Base-by-base conservation (phyloP, 1,140 invertebrate species). In the Drosophila mayri region DNA sequence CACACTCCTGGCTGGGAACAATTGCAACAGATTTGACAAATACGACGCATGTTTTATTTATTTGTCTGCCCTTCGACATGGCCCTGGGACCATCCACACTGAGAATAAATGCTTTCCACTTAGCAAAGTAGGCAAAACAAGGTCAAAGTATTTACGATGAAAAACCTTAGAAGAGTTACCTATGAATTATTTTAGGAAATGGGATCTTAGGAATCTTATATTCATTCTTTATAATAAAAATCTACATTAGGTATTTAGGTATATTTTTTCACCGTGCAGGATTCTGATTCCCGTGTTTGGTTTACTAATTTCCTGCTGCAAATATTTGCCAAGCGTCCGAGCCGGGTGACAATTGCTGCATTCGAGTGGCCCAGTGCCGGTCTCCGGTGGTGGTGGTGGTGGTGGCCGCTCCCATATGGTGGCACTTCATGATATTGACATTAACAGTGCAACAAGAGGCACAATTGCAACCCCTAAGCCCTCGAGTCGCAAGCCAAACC, bases 401-500 rank as follows among this genome's bases (percentile, higher is more conserved):
- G 40, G 63, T 50, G 41, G 43, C 44, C 61, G 44, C 57, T 65
- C 32, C 66, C 83, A 86, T 79, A 87, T 82, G 83, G 57, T 30
- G 38, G 70, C 79, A 87, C 77, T 90, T 88, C 79, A 88, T 90
- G 84, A 79, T 88, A 90, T 90, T 88, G 84, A 88, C 84, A 88
- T 90, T 84, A 90, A 30, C 25, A 76, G 73, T 84, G 76, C 75
- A 44, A 22, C 35, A 14, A 37, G 32, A 32, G 38, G 30, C 32
- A 28, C 22, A 46, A 46, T 59, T 77, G 76, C 79, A 81, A 81
- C 83, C 83, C 84, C 79, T 76, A 66, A 86, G 61, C 60, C 61
- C n/a, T 37, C 32, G 20, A 14, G 20, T 18, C 20, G 38, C 57
- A 61, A 18, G 20, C 20, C 57, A n/a, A 18, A 16, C 18, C 47